Percentiles rank a stretch among this genome's conserved stretches.
Conservation (phyloP, 2,113 vertebrate species). For the Fregetta grallaria region DNA sequence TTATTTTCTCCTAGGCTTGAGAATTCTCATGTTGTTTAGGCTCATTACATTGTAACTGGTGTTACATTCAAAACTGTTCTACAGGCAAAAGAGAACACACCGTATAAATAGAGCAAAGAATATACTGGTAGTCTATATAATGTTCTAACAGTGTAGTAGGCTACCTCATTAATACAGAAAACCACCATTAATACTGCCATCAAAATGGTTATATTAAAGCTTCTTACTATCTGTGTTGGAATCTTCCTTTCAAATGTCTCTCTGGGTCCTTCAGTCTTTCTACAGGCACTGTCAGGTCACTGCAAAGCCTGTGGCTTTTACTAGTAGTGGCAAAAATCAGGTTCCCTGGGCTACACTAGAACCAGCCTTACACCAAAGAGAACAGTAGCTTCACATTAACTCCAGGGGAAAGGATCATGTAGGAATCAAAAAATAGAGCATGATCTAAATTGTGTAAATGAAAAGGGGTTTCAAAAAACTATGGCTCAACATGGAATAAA, state of each 20-base stretch:
- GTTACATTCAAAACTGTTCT: neutral
- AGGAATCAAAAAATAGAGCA: neutral
- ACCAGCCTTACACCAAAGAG: neutral
- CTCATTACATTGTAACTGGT: neutral
- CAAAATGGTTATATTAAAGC: neutral
- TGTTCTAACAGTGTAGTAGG: neutral
- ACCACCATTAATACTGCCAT: neutral
- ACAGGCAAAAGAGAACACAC: neutral
- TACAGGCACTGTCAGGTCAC: neutral
- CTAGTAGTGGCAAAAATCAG: neutral
- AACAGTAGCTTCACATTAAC: neutral
- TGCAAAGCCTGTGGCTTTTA: neutral
- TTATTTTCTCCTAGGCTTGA: neutral
- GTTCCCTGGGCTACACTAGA: neutral
- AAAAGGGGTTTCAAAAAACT: neutral
- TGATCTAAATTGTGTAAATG: neutral
- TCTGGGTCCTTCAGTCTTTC: neutral
- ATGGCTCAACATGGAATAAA: neutral
- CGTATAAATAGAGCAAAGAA: neutral
- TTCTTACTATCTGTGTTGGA: neutral
- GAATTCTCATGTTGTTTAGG: neutral
- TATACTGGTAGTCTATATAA: neutral
- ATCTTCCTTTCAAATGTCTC: neutral
- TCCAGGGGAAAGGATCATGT: neutral
- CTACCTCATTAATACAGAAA: neutral